Evolutionary conservation across 2,113 vertebrate species (phyloP).

Genomic region (Xerus inauris): DNA sequence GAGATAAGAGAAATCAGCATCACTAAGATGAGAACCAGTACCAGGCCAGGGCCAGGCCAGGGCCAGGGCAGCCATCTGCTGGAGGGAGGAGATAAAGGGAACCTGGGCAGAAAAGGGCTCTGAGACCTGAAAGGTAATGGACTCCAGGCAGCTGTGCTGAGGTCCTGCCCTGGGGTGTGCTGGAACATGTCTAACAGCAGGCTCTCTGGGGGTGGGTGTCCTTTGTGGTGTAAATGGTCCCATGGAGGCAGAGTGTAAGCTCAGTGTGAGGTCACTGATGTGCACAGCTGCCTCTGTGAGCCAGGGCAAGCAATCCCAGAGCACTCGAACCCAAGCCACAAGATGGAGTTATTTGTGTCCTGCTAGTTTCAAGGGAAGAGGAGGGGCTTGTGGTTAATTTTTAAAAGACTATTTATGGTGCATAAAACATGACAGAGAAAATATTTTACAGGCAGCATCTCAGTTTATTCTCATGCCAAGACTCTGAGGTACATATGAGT

Average conservation of each 20-base stretch:
- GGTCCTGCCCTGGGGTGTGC: not conserved
- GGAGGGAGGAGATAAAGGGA: not conserved
- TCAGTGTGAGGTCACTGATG: accelerated
- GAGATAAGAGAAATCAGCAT: not conserved
- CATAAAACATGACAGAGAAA: too few relatives aligned
- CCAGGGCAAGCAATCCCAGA: not conserved
- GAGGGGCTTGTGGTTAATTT: not conserved
- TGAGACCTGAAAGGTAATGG: accelerated
- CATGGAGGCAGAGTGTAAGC: not conserved
- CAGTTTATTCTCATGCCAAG: not conserved
- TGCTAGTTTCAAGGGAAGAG: not conserved
- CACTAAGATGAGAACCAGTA: not conserved
- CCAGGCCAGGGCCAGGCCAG: too few relatives aligned
- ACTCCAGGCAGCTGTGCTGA: not conserved
- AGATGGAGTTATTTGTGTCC: not conserved
- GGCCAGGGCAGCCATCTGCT: not conserved
- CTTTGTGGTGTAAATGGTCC: not conserved
- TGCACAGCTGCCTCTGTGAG: accelerated
- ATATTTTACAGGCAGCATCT: not conserved
- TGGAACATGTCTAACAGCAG: accelerated
- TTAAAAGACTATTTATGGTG: not conserved
- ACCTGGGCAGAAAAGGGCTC: not conserved
- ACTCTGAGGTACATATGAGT: not conserved
- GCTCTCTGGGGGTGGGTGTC: not conserved
- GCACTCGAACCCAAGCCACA: not conserved